phyloP scores from a whole-genome alignment of 2,888 invertebrate genomes.

The Mycalesis mineus region DNA sequence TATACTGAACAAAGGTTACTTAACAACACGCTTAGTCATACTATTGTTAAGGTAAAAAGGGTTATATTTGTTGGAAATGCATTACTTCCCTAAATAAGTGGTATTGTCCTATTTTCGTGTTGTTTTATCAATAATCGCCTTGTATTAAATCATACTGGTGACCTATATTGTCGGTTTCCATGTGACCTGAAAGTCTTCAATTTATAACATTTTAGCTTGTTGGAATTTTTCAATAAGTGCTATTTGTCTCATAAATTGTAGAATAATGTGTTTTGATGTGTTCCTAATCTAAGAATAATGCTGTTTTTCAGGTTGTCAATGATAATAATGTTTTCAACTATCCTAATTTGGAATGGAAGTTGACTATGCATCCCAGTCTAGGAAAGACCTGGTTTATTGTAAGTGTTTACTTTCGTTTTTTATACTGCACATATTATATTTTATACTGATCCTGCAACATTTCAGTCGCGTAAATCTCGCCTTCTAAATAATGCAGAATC shows the following conservation, averaged over 20 bases:
- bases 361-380: not conserved
- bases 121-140: slow-evolving; percentile 21
- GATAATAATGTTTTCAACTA: not conserved
- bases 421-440: not conserved
- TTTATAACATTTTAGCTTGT: no score
- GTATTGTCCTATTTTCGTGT: not conserved
- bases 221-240: not conserved
- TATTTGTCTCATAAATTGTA: no score
- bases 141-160: slow-evolving; percentile 8
- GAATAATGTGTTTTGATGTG: no score
- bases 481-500: no score
- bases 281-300: no score
- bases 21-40: no score
- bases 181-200: not conserved
- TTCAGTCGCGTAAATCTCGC: no score
- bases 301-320: no score
- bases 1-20: no score
- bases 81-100: not conserved
- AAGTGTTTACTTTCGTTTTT: not conserved
- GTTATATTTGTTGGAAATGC: not conserved
- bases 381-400: not conserved
- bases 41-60: no score
- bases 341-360: not conserved
- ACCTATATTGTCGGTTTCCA: slow-evolving; percentile 11
- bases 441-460: no score